A percentile compares a stretch with the other conserved stretches of the same genome.
These are phyloP conservation scores for Neoitamus cyanurus DNA, from an alignment of 2,888 invertebrate genomes.

Conservation along the genomic window DNA sequence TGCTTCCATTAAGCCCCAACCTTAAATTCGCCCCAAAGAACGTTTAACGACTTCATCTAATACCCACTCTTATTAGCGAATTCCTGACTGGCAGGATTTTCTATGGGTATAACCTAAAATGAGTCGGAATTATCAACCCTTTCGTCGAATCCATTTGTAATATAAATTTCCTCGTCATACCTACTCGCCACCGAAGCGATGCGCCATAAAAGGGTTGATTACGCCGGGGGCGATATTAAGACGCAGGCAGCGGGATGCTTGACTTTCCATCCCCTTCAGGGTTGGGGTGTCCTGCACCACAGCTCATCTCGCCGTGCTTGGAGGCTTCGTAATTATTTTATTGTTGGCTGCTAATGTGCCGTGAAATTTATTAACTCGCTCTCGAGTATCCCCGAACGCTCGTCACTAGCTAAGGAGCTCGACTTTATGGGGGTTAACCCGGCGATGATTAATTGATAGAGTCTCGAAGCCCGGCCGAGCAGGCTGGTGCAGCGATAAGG, in stretches of 20 bases:
- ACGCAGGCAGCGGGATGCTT: background rate
- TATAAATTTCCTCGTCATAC: conserved; percentile 42
- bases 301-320: conserved; percentile 33
- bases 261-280: conserved; percentile 3
- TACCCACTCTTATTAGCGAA: background rate
- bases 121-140: conserved; percentile 37
- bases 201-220: conserved; percentile 33
- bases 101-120: conserved; percentile 24
- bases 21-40: background rate
- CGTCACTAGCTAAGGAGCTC: conserved; percentile 33
- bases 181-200: background rate
- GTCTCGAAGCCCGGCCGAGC: background rate
- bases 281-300: background rate
- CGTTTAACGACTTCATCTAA: conserved; percentile 1
- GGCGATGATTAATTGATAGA: conserved; percentile 41
- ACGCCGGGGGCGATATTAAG: background rate
- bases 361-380: conserved; percentile 57
- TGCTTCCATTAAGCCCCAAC: background rate
- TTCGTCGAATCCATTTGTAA: background rate
- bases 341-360: conserved; percentile 59
- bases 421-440: conserved; percentile 20
- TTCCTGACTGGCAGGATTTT: background rate
- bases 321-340: conserved; percentile 57
- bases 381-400: conserved; percentile 17
- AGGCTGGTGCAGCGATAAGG: conserved; percentile 16